Base-by-base conservation (phyloP, 2,797 vertebrate species). In the Melanotaenia parkinsoni region DNA sequence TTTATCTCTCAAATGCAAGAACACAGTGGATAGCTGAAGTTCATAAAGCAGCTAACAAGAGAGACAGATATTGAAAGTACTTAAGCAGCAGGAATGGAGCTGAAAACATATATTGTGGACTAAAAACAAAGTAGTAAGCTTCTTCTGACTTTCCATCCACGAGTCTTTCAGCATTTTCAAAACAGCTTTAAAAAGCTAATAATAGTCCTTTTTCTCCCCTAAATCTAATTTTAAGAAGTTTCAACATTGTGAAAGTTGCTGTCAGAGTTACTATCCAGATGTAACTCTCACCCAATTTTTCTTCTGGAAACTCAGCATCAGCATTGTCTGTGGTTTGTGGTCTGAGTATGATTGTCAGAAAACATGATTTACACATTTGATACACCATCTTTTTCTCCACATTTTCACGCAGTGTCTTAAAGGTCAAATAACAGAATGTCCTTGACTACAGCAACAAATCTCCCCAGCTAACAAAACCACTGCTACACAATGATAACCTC, bases 361-460 rank as follows among this genome's bases (percentile, higher is more conserved):
- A 47, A 51, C 22, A 32, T 11, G 26, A 50, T 5, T 51, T 50
- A 47, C 56, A 5, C 57, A 45, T 63, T 22, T 58, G 11, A 63
- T 18, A 51, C 51, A 37, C 12, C 32, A 62, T 66, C 38, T 50
- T 32, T 64, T 35, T 32, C 12, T n/a, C 26, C 8, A 47, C 18
- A 58, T 62, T 78, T 71, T 2, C 40, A 28, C 11, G 47, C 32
- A 50, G 26, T 40, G 32, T 61, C 20, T 57, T n/a, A 67, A 79
- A 65, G 38, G 68, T 58, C 16, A 67, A 58, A 62, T 73, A 12
- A 11, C 35, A 70, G 2, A 32, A 20, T 16, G 65, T 53, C 65
- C 61, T 64, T 76, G 37, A 63, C 33, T 59, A 58, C 24, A 45
- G 56, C 30, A 53, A 64, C 18, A 12, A 82, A 72, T 14, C 20